A percentile compares a stretch with the other conserved stretches of the same genome.
Evolutionary conservation across 2,113 vertebrate genomes (phyloP).

Genomic region (Delphinapterus leucas): DNA sequence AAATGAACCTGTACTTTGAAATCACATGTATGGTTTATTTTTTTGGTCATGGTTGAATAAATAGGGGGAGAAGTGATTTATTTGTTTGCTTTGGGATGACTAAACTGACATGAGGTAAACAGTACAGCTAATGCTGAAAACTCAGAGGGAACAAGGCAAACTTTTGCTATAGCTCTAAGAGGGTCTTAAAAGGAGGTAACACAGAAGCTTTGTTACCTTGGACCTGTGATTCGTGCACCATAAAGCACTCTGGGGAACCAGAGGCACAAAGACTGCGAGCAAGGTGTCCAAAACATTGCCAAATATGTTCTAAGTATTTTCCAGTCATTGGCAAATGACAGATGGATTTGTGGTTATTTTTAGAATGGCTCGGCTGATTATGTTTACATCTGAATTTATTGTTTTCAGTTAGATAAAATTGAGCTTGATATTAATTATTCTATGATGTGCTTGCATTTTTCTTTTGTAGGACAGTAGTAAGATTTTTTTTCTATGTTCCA

Average conservation of each 20-base stretch:
- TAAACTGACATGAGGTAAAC: background rate
- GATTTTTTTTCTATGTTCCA: background rate
- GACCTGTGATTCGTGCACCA: background rate
- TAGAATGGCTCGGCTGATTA: background rate
- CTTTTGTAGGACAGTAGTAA: background rate
- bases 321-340: background rate
- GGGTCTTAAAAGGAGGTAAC: background rate
- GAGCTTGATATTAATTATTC: background rate
- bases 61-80: background rate
- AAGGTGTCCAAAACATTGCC: background rate
- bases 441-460: background rate
- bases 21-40: background rate
- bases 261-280: background rate
- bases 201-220: background rate
- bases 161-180: rapidly evolving
- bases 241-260: background rate
- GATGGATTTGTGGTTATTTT: background rate
- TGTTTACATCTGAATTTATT: constrained; percentile 5
- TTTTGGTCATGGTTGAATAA: background rate
- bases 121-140: background rate
- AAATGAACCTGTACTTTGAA: background rate
- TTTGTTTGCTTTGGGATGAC: background rate
- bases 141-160: background rate
- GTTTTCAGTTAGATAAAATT: background rate
- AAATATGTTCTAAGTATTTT: background rate